phyloP scores from a whole-genome alignment of 2,888 invertebrate genomes.

The Hirudinaria manillensis region DNA sequence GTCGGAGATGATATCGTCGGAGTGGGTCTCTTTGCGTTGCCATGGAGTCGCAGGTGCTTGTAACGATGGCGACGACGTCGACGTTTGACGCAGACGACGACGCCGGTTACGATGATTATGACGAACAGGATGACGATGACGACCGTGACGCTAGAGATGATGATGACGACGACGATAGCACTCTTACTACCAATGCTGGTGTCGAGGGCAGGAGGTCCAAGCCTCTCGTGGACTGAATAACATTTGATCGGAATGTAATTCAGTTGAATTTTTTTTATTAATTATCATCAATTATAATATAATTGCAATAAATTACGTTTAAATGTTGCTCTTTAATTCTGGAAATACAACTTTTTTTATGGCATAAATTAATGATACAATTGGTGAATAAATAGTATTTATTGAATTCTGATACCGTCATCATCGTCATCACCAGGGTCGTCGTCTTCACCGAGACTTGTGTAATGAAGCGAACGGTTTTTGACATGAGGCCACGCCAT shows the following conservation, averaged over 20 bases:
- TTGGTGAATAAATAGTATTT: too few relatives aligned
- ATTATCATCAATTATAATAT: too few relatives aligned
- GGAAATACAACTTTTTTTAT: too few relatives aligned
- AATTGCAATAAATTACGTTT: too few relatives aligned
- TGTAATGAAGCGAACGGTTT: not conserved
- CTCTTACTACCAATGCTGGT: not conserved
- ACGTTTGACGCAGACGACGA: not conserved
- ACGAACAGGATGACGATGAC: constrained; percentile 4
- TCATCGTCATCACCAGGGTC: too few relatives aligned
- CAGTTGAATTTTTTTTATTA: too few relatives aligned
- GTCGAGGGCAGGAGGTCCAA: too few relatives aligned
- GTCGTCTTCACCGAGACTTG: too few relatives aligned
- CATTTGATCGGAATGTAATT: too few relatives aligned
- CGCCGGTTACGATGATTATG: constrained; percentile 7
- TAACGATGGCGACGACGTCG: not conserved
- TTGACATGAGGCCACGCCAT: not conserved
- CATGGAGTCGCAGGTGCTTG: constrained; percentile 6
- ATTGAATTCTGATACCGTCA: too few relatives aligned
- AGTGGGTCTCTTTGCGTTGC: constrained; percentile 17
- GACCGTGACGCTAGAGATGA: not conserved
- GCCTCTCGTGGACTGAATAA: not conserved
- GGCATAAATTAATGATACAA: too few relatives aligned
- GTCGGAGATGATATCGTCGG: not conserved
- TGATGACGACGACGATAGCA: not conserved
- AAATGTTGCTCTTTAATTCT: too few relatives aligned